These are phyloP conservation scores for Dryas iulia DNA, from an alignment of 1,140 invertebrate genomes.

Conservation along the genomic window DNA sequence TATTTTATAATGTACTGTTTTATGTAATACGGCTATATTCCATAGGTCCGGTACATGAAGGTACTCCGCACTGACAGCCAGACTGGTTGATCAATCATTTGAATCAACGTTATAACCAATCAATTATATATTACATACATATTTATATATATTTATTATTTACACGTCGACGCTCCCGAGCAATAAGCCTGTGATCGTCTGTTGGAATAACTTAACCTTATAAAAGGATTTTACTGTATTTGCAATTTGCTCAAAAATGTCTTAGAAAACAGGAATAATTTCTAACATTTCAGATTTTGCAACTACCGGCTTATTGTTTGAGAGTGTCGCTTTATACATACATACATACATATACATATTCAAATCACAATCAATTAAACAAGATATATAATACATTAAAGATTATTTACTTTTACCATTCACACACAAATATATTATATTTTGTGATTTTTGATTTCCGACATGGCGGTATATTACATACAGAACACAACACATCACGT, in stretches of 20 bases:
- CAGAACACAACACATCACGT: constrained; percentile 24
- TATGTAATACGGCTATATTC: constrained; percentile 3
- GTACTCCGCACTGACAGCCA: not conserved
- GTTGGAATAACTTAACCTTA: not conserved
- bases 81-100: not conserved
- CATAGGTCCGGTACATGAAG: not conserved
- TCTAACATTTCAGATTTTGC: not conserved
- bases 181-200: not conserved
- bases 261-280: no score
- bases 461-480: constrained; percentile 22
- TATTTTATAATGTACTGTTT: constrained; percentile 18
- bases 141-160: constrained; percentile 3
- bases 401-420: constrained; percentile 9
- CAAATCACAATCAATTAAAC: not conserved
- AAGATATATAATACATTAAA: not conserved
- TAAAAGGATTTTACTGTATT: no score
- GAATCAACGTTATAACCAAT: not conserved
- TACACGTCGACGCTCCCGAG: not conserved
- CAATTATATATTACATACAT: not conserved
- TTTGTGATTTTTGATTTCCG: constrained; percentile 28
- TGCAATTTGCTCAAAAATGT: no score
- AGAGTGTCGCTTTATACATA: not conserved
- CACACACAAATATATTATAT: constrained; percentile 15
- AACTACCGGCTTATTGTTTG: not conserved
- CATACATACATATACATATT: not conserved